Percentiles rank a stretch among this genome's conserved stretches.
Evolutionary conservation across 2,888 invertebrate species (phyloP).

Genomic region (Parnassius smintheus): DNA sequence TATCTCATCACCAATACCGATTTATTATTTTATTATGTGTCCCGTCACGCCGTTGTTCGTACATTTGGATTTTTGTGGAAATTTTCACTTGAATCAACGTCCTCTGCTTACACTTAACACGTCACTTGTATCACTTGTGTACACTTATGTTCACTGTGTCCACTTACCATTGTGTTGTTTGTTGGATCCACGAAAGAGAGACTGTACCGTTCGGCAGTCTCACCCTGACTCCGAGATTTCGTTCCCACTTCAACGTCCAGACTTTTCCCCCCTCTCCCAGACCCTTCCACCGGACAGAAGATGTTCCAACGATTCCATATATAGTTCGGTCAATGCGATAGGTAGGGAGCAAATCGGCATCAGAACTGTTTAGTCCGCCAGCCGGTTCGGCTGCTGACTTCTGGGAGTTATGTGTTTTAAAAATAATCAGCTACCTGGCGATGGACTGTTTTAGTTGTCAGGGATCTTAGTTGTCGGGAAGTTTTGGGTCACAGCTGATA

Average conservation of each 20-base stretch:
- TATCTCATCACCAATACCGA: too few species aligned
- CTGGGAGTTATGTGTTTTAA: conserved; percentile 49
- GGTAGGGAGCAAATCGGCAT: conserved; percentile 50
- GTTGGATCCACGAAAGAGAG: conserved; percentile 75
- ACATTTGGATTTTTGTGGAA: not conserved
- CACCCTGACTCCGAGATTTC: conserved; percentile 75
- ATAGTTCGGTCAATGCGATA: conserved; percentile 71
- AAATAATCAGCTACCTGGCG: conserved; percentile 62
- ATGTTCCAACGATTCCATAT: conserved; percentile 67
- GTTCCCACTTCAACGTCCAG: conserved; percentile 56
- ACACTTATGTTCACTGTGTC: conserved; percentile 39
- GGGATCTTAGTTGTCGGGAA: conserved; percentile 19
- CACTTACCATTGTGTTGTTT: conserved; percentile 77
- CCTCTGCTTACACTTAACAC: conserved; percentile 36
- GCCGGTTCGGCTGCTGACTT: conserved; percentile 49
- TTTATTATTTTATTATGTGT: too few species aligned
- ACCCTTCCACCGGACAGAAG: conserved; percentile 35
- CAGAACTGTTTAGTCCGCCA: conserved; percentile 57
- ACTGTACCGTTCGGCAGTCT: conserved; percentile 77
- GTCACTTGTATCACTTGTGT: conserved; percentile 42
- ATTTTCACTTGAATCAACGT: conserved; percentile 26
- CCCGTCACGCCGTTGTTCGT: not conserved
- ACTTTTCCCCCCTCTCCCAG: conserved; percentile 45
- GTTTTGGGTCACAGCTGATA: conserved; percentile 1
- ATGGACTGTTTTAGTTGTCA: conserved; percentile 21